Evolutionary conservation across 1,140 invertebrate genomes (phyloP).

Genomic region (Spodoptera litura): DNA sequence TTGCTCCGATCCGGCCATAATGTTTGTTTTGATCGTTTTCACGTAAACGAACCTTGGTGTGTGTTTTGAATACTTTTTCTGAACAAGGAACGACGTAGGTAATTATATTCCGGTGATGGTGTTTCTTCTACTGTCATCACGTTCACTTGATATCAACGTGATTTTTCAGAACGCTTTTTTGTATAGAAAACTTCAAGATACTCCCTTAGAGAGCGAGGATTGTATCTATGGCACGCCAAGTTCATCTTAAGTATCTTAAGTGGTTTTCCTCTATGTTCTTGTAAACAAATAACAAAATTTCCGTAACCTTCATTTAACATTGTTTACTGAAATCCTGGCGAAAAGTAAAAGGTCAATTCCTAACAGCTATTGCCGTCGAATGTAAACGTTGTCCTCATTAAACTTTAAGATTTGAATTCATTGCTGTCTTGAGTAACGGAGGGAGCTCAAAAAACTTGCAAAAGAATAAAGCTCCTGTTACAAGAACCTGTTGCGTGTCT

Average conservation of each 20-base stretch:
- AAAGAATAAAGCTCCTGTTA: conserved; percentile 38
- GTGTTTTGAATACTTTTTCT: conserved; percentile 68
- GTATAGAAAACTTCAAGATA: no score
- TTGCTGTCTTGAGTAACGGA: conserved; percentile 22
- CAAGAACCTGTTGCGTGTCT: conserved; percentile 64
- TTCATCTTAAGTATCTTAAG: no score
- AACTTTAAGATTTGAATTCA: conserved; percentile 1
- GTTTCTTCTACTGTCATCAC: conserved; percentile 17
- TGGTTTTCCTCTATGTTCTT: no score
- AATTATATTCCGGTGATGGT: conserved; percentile 47
- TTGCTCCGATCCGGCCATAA: conserved; percentile 70
- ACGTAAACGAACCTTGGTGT: conserved; percentile 74
- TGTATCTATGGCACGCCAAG: no score
- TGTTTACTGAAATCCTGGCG: no score
- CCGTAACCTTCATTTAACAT: no score
- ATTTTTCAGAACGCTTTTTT: no score
- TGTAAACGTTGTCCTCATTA: no score
- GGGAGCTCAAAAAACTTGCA: conserved; percentile 20
- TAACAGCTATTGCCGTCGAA: no score
- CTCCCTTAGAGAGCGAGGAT: no score
- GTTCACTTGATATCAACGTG: neutral
- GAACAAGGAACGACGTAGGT: neutral
- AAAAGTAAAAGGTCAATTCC: no score
- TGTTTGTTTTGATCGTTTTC: conserved; percentile 83
- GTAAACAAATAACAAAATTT: no score